Base-by-base conservation (phyloP, 92 coral and sea anemone genomes). In the Phenganax subtilis region DNA sequence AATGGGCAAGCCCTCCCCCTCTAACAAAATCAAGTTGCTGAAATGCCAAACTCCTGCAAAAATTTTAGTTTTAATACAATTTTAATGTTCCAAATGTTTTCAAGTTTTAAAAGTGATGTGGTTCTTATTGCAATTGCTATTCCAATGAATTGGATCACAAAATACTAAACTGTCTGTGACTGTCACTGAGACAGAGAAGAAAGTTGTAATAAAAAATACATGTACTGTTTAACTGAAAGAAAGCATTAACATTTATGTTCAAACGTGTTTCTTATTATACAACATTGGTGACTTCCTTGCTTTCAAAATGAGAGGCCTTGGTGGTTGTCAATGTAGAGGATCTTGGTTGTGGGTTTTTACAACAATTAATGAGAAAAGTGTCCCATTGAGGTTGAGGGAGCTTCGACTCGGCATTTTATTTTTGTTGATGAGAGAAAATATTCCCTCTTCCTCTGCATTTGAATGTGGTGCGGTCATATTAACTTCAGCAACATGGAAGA, bases 401-500 rank as follows among this genome's bases (percentile, higher is more conserved):
- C 80, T 15, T 57, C 81, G 57, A 72, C 62, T 72, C 29, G 75
- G 80, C 51, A 73, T 82, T 82, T 82, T 82, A 77, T 82, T 82
- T 62, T 74, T 82, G 63, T 57, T 73, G 55, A 82, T 82, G 72
- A 82, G 75, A 64, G 71, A 57, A 70, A 82, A 73, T 44, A 61
- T 78, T 57, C 86, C 55, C 83, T 79, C 83, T 79, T 79, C 73
- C 54, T 72, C 83, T 79, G 74, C 73, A 63, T 60, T 79, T 62
- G 72, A 62, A 71, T 60, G 73, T 79, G 83, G 83, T 62, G 61
- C 61, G 52, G 83, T 79, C 69, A 77, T 51, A 64, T 57, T 31
- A 58, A 68, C 66, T 59, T 59, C 65, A 71, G 86, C 86, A 58
- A 74, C 81, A 52, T 62, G 73, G 82, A 79, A 61, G 61, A 83